Conservation (phyloP, 2,113 vertebrate species). For the Lethenteron reissneri region DNA sequence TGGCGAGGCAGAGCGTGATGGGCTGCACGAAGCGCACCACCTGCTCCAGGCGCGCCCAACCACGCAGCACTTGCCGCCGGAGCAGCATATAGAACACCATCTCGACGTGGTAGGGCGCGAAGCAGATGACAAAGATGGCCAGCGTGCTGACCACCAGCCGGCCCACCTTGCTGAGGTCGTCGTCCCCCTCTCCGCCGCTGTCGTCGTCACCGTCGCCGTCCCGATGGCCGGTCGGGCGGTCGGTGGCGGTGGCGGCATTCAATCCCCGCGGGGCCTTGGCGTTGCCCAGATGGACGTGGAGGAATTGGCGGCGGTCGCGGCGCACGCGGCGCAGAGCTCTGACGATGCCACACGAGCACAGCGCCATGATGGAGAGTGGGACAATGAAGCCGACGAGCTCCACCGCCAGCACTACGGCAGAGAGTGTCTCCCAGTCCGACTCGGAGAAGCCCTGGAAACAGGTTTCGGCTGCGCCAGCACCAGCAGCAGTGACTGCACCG, state of each 20-base stretch:
- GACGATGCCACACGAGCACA: constrained; percentile 26
- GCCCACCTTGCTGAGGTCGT: background rate
- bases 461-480: too few species aligned
- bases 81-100: constrained; percentile 30
- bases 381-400: constrained; percentile 33
- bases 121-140: constrained; percentile 37
- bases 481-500: too few species aligned
- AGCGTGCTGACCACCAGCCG: constrained; percentile 32
- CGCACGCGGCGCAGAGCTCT: constrained; percentile 17
- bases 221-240: too few species aligned
- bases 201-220: too few species aligned
- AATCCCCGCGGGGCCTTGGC: constrained; percentile 15
- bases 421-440: constrained; percentile 22
- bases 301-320: too few species aligned
- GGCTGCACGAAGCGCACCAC: too few species aligned
- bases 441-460: constrained; percentile 36
- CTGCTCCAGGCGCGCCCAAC: too few species aligned
- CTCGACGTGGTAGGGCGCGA: constrained; percentile 33
- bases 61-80: constrained; percentile 11
- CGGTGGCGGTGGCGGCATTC: constrained; percentile 20
- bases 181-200: too few species aligned
- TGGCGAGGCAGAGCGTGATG: too few species aligned
- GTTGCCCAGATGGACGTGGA: constrained; percentile 11
- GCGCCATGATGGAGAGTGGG: constrained; percentile 24
- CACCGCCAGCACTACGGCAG: constrained; percentile 27